These are phyloP conservation scores for Philotrypesis tridentata DNA, from an alignment of 1,140 invertebrate species.

Conservation along the genomic window DNA sequence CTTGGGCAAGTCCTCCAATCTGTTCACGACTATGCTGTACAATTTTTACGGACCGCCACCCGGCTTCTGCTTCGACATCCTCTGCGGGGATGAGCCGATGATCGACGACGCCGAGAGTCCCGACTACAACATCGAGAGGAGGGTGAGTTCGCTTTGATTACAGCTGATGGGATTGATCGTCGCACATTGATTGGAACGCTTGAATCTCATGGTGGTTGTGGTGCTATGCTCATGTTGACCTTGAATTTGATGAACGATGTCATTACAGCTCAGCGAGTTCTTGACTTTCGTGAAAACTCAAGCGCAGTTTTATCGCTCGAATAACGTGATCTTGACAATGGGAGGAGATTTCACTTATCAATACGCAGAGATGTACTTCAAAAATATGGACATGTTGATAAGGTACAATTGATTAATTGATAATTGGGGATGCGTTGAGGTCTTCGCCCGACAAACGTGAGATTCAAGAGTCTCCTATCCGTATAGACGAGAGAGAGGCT, in stretches of 20 bases:
- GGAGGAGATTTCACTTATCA: slow-evolving; percentile 94
- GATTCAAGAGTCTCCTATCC: too few relatives aligned
- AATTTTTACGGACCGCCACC: slow-evolving; percentile 88
- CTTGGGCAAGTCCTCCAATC: slow-evolving; percentile 76
- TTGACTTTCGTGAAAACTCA: slow-evolving; percentile 63
- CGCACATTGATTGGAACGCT: background rate
- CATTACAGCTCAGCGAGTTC: slow-evolving; percentile 52
- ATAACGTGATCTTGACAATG: slow-evolving; percentile 92
- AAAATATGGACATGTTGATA: slow-evolving; percentile 91
- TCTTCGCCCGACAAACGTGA: too few relatives aligned
- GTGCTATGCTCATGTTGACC: slow-evolving; percentile 50
- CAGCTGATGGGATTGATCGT: too few relatives aligned
- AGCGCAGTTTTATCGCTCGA: slow-evolving; percentile 75
- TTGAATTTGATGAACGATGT: slow-evolving; percentile 52
- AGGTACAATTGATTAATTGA: slow-evolving; percentile 78
- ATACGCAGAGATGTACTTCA: slow-evolving; percentile 86
- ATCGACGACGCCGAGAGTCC: slow-evolving; percentile 83
- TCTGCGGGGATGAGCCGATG: slow-evolving; percentile 88
- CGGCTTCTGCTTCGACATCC: slow-evolving; percentile 92
- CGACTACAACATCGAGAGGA: slow-evolving; percentile 82
- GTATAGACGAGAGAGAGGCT: too few relatives aligned
- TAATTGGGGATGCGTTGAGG: too few relatives aligned
- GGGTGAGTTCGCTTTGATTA: slow-evolving; percentile 71
- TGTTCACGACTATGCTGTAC: slow-evolving; percentile 84
- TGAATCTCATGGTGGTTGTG: slow-evolving; percentile 31